Percentiles rank a stretch among this genome's conserved stretches.
Conservation (phyloP, 2,113 vertebrate genomes). For the Hippocampus comes region DNA sequence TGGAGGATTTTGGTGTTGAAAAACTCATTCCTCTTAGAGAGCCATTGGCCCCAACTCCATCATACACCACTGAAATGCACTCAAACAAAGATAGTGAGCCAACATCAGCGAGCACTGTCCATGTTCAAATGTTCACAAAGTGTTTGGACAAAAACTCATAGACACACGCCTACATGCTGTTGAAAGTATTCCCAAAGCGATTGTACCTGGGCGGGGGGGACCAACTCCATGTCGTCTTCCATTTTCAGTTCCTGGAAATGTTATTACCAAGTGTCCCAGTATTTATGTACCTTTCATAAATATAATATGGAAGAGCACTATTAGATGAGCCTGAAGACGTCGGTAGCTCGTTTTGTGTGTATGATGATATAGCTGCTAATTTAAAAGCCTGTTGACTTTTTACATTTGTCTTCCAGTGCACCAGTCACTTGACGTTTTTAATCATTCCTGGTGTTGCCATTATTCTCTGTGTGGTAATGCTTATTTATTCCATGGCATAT, state of each 20-base stretch:
- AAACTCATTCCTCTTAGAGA: background rate
- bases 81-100: background rate
- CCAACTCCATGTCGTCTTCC: background rate
- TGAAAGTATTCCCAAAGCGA: background rate
- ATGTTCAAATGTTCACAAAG: background rate
- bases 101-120: background rate
- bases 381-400: background rate
- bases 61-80: background rate
- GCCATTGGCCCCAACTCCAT: background rate
- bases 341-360: background rate
- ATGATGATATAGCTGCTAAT: background rate
- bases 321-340: slow-evolving; percentile 1
- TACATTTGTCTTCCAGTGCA: background rate
- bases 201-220: background rate
- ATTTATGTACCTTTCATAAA: background rate
- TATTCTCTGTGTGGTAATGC: background rate
- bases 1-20: background rate
- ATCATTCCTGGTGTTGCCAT: background rate
- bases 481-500: background rate
- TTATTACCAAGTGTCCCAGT: background rate
- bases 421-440: background rate
- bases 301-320: background rate
- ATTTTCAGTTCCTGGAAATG: background rate
- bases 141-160: background rate
- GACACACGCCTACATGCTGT: background rate